Conservation (phyloP, 1,140 invertebrate genomes). For the Drosophila malerkotliana region DNA sequence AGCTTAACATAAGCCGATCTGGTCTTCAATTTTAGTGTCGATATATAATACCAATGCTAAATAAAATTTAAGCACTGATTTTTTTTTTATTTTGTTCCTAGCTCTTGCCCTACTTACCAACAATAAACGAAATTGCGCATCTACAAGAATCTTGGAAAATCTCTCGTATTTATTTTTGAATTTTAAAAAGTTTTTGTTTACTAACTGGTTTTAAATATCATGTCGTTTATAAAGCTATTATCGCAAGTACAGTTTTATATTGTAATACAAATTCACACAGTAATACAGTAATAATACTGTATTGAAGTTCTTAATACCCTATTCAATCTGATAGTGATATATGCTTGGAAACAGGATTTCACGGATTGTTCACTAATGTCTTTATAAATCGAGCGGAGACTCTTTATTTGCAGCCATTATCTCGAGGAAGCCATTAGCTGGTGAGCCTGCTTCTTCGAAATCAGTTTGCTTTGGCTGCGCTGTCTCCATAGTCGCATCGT, state of each 20-base stretch:
- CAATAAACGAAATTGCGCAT: constrained; percentile 16
- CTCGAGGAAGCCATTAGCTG: not conserved
- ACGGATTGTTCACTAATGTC: not conserved
- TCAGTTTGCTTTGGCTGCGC: no score
- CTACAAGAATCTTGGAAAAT: not conserved
- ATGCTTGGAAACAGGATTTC: not conserved
- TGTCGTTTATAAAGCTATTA: no score
- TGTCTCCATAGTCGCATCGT: no score
- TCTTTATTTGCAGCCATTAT: not conserved
- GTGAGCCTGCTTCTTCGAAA: no score
- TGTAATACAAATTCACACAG: no score
- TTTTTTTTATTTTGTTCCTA: constrained; percentile 1
- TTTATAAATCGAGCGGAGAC: not conserved
- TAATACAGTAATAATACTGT: no score
- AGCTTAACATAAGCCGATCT: constrained; percentile 38
- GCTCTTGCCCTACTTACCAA: constrained; percentile 11
- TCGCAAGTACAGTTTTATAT: no score
- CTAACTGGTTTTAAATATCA: no score
- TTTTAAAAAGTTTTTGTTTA: no score
- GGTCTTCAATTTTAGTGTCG: constrained; percentile 26
- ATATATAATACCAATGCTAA: constrained; percentile 27
- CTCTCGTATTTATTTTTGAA: no score
- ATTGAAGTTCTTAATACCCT: no score
- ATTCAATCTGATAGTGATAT: no score
- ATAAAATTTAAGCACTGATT: constrained; percentile 23